Percentiles rank a stretch among this genome's conserved stretches.
These are phyloP conservation scores for Pygmarrhopalites habei DNA, from an alignment of 1,140 invertebrate genomes.

Conservation along the genomic window DNA sequence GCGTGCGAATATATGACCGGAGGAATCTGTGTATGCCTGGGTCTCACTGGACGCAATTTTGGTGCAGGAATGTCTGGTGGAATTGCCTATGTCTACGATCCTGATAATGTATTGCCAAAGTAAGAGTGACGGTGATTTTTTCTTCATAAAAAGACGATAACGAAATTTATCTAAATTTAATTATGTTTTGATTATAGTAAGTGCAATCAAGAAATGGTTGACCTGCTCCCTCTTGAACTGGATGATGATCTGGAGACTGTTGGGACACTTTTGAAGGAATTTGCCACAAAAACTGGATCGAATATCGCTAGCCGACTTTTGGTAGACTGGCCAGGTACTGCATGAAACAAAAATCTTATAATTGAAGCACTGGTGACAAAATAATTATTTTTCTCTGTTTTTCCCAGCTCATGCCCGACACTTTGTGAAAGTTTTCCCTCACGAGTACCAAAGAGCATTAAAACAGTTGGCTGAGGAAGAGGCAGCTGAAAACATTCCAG, in stretches of 20 bases:
- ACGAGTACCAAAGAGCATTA: conserved; percentile 89
- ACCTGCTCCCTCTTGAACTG: conserved; percentile 69
- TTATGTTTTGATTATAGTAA: conserved; percentile 50
- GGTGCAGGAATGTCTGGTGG: conserved; percentile 98
- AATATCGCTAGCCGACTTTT: conserved; percentile 71
- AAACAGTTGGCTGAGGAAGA: conserved; percentile 61
- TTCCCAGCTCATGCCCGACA: conserved; percentile 61
- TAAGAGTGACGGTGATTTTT: conserved; percentile 1
- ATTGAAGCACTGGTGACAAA: too few species aligned
- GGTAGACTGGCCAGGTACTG: conserved; percentile 76
- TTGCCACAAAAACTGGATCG: conserved; percentile 83
- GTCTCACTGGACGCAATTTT: conserved; percentile 93
- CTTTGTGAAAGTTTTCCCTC: conserved; percentile 95
- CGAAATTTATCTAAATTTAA: conserved; percentile 8
- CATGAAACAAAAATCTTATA: too few species aligned
- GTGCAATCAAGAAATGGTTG: conserved; percentile 87
- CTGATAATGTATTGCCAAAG: conserved; percentile 19
- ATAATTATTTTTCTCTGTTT: too few species aligned
- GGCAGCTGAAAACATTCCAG: conserved; percentile 41
- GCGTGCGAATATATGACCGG: conserved; percentile 99
- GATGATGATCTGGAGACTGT: conserved; percentile 75
- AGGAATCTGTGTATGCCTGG: conserved; percentile 81
- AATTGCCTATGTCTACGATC: conserved; percentile 89
- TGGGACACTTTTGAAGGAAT: conserved; percentile 72
- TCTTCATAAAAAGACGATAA: too few species aligned